Conservation (phyloP, 2,113 vertebrate species). For the Ctenomys sociabilis region DNA sequence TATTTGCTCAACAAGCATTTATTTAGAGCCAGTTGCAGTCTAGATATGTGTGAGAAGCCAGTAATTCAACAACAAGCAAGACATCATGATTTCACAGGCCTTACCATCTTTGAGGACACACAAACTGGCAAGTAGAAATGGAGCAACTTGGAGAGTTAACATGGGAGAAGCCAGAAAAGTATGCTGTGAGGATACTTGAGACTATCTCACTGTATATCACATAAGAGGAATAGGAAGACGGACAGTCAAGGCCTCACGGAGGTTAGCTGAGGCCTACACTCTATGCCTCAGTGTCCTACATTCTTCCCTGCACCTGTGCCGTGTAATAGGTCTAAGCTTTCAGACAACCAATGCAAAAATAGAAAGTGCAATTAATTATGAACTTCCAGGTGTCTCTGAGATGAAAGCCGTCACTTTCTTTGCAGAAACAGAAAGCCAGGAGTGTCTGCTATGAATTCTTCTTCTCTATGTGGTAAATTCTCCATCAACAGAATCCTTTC, state of each 20-base stretch:
- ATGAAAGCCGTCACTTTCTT: not conserved
- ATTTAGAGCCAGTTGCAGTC: not conserved
- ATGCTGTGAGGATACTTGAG: not conserved
- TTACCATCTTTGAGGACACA: not conserved
- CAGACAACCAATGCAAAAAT: not conserved
- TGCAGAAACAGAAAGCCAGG: not conserved
- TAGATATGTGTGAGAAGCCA: not conserved
- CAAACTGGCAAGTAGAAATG: not conserved
- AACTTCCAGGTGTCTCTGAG: not conserved
- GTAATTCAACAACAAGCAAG: conserved; percentile 9
- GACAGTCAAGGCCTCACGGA: not conserved
- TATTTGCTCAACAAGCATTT: conserved; percentile 1
- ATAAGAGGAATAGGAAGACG: not conserved
- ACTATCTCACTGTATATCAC: not conserved
- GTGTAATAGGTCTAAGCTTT: not conserved
- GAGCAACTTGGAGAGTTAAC: not conserved
- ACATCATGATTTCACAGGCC: not conserved
- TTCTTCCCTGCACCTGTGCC: not conserved
- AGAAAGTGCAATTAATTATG: not conserved
- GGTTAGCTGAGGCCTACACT: not conserved
- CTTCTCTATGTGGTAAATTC: not conserved
- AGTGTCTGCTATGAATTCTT: not conserved
- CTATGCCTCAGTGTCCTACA: not conserved
- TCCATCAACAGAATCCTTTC: not conserved
- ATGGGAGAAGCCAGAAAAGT: not conserved